These are phyloP conservation scores for Colostygia pectinataria DNA, from an alignment of 2,888 invertebrate species.

Conservation along the genomic window DNA sequence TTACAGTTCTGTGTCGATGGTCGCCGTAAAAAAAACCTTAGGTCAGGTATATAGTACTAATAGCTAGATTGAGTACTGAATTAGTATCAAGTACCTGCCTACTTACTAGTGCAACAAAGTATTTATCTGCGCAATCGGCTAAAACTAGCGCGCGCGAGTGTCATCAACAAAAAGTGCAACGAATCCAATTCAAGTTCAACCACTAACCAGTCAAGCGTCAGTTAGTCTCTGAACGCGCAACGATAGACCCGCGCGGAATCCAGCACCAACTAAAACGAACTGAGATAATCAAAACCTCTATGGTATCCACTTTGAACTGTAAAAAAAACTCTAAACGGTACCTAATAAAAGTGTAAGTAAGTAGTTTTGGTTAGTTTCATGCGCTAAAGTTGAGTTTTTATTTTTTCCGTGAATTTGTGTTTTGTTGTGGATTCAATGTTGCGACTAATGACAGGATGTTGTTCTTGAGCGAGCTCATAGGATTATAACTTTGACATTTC, in stretches of 20 bases:
- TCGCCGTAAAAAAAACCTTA: too few species aligned
- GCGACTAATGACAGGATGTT: conserved; percentile 72
- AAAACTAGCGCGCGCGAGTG: conserved; percentile 13
- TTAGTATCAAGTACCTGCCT: too few species aligned
- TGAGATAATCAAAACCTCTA: conserved; percentile 5
- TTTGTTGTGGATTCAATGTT: conserved; percentile 69
- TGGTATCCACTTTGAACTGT: conserved; percentile 3
- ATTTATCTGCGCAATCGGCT: conserved; percentile 18
- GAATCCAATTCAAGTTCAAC: conserved; percentile 28
- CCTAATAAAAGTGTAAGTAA: background rate
- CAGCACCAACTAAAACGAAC: background rate
- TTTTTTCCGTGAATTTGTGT: conserved; percentile 60
- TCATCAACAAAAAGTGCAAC: conserved; percentile 34
- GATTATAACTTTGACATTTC: conserved; percentile 62
- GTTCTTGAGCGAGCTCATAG: conserved; percentile 54
- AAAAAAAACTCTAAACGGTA: background rate
- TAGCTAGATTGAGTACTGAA: too few species aligned
- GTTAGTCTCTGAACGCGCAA: conserved; percentile 9
- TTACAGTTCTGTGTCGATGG: too few species aligned
- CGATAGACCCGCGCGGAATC: background rate
- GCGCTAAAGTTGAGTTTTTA: conserved; percentile 10
- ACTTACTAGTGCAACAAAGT: background rate
- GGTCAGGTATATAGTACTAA: too few species aligned
- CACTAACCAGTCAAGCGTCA: conserved; percentile 14
- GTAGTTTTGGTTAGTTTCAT: conserved; percentile 37